Conservation (phyloP, 2,797 vertebrate species). For the Poecilia wingei region DNA sequence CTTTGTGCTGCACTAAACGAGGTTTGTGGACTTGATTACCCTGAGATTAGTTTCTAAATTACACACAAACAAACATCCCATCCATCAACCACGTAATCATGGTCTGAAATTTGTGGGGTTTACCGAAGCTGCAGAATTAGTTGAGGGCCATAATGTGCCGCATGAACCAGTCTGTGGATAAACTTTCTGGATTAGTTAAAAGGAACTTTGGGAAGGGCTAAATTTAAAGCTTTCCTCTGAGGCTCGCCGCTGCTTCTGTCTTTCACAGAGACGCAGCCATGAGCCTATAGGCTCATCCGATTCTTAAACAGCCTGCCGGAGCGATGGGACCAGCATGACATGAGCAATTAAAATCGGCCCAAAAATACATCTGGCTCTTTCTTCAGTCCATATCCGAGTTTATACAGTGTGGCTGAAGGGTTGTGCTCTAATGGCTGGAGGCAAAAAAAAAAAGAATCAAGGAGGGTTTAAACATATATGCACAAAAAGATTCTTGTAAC, state of each 20-base stretch:
- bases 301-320: constrained; percentile 47
- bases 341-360: constrained; percentile 66
- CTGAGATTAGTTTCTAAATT: constrained; percentile 6
- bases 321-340: constrained; percentile 57
- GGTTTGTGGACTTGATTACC: background rate
- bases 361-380: constrained; percentile 66
- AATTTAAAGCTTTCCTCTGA: constrained; percentile 16
- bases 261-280: constrained; percentile 15
- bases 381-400: constrained; percentile 46
- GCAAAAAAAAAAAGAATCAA: constrained; percentile 28
- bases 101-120: background rate
- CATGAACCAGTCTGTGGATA: background rate
- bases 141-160: background rate
- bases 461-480: constrained; percentile 11
- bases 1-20: constrained; percentile 10
- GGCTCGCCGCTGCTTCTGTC: constrained; percentile 13
- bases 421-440: constrained; percentile 47
- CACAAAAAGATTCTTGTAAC: constrained; percentile 22
- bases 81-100: constrained; percentile 1
- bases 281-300: constrained; percentile 21
- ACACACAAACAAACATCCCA: background rate
- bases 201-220: background rate
- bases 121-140: background rate
- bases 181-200: constrained; percentile 8
- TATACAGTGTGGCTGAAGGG: constrained; percentile 50